Evolutionary conservation across 2,888 invertebrate species (phyloP).

Genomic region (Bibio marci): DNA sequence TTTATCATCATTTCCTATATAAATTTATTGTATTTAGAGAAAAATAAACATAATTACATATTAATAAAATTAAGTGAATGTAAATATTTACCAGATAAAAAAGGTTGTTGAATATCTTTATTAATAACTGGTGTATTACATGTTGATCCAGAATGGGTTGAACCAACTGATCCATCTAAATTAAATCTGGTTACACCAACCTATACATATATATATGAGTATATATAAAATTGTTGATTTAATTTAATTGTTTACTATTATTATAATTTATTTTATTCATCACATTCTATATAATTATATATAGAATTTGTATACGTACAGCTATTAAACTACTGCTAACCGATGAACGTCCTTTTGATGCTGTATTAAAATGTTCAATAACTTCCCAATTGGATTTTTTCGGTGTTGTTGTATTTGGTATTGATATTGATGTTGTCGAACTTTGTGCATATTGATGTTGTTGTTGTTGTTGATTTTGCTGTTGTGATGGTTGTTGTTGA

Average conservation of each 20-base stretch:
- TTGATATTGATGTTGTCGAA: conserved; percentile 6
- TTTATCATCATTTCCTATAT: conserved; percentile 1
- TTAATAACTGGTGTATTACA: conserved; percentile 29
- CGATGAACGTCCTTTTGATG: conserved; percentile 39
- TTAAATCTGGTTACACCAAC: conserved; percentile 30
- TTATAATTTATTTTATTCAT: too few species aligned
- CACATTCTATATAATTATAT: neutral
- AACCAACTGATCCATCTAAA: conserved; percentile 28
- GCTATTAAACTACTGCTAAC: conserved; percentile 44
- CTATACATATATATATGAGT: too few species aligned
- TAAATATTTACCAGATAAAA: conserved; percentile 16
- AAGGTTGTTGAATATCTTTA: conserved; percentile 25
- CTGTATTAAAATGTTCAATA: conserved; percentile 65
- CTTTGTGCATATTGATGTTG: neutral
- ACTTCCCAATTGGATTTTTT: conserved; percentile 84
- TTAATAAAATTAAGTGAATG: too few species aligned
- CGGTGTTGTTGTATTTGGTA: conserved; percentile 34
- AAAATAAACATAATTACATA: too few species aligned
- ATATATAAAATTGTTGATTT: too few species aligned
- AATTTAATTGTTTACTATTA: neutral
- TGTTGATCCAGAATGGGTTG: conserved; percentile 27
- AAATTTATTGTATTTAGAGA: conserved; percentile 1
- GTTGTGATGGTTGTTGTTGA: conserved; percentile 18
- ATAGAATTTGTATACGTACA: conserved; percentile 28
- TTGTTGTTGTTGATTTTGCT: conserved; percentile 16